Conservation (phyloP, 2,797 vertebrate species). For the Sebastes taczanowskii region DNA sequence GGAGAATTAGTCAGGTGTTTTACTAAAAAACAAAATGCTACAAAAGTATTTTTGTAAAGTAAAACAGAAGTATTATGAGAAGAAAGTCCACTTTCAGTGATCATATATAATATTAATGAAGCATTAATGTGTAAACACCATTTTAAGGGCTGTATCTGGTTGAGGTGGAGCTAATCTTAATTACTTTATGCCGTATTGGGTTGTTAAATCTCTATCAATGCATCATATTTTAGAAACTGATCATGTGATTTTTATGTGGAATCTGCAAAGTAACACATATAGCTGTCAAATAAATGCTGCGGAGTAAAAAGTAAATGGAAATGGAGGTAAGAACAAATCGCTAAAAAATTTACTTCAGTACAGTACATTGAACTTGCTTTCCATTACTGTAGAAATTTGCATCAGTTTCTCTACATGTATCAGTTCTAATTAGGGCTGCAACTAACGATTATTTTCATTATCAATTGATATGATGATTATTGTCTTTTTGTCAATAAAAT, state of each 20-base stretch:
- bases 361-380: not conserved
- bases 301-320: not conserved
- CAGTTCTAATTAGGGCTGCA: not conserved
- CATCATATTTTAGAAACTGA: not conserved
- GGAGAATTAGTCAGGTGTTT: not conserved
- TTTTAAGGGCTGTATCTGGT: not conserved
- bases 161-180: not conserved
- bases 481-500: not conserved
- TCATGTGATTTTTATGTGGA: not conserved
- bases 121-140: not conserved
- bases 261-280: not conserved
- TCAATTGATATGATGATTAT: not conserved
- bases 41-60: not conserved
- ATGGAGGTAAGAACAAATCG: not conserved
- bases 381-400: not conserved
- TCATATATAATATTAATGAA: not conserved
- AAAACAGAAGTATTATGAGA: not conserved
- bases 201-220: not conserved
- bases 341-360: not conserved
- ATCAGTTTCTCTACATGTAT: not conserved
- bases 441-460: not conserved
- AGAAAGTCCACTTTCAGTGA: not conserved
- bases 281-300: not conserved
- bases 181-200: not conserved
- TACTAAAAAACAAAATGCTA: not conserved